Conservation (phyloP, 2,888 invertebrate genomes). For the Timema cristinae region DNA sequence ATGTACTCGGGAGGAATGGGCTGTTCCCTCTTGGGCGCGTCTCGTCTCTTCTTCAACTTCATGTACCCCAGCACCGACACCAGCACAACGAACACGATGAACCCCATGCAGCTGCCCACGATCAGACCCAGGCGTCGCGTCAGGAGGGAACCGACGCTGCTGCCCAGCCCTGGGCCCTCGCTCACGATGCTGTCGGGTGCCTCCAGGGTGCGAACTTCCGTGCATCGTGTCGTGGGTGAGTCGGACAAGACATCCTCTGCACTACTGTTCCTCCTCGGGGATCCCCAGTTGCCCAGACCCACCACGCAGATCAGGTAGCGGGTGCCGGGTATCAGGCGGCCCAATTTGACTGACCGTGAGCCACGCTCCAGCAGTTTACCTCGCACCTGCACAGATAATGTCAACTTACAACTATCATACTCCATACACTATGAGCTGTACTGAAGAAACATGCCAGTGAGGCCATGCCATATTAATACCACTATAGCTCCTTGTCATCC, state of each 20-base stretch:
- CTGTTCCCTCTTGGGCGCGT: constrained; percentile 66
- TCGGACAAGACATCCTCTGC: constrained; percentile 50
- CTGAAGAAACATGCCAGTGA: not conserved
- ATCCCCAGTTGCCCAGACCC: constrained; percentile 74
- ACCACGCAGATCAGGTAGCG: constrained; percentile 83
- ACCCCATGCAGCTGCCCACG: constrained; percentile 81
- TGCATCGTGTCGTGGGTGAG: constrained; percentile 70
- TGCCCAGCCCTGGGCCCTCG: constrained; percentile 51
- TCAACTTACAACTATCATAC: not conserved
- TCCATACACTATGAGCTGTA: not conserved
- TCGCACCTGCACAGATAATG: constrained; percentile 58
- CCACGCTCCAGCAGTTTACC: constrained; percentile 71
- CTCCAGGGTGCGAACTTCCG: constrained; percentile 70
- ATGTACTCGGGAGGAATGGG: constrained; percentile 74
- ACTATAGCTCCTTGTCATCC: too few species aligned
- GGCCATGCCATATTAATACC: not conserved
- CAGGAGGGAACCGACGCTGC: constrained; percentile 62
- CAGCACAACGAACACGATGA: constrained; percentile 77
- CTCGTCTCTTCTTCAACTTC: constrained; percentile 78
- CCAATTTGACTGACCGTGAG: constrained; percentile 68
- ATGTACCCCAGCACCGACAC: constrained; percentile 81
- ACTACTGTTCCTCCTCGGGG: constrained; percentile 42
- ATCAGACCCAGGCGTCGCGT: constrained; percentile 79
- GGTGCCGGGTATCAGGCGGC: constrained; percentile 71
- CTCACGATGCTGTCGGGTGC: constrained; percentile 55